These are phyloP conservation scores for Oryctolagus cuniculus DNA, from an alignment of 2,113 vertebrate genomes.

Conservation along the genomic window mOryCun1.1 NC_091451.1:38462001-38462500, in stretches of 20 bases:
- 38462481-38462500: not conserved
- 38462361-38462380: not conserved
- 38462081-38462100: not conserved
- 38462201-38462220: too few species aligned
- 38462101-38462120: not conserved
- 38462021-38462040: not conserved
- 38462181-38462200: not conserved
- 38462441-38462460: not conserved
- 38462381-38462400: not conserved
- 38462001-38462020: not conserved
- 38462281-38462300: not conserved
- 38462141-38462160: not conserved
- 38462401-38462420: not conserved
- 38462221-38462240: not conserved
- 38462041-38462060: not conserved
- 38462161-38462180: not conserved
- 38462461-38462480: not conserved
- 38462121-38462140: not conserved
- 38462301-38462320: not conserved
- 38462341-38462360: not conserved
- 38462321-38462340: not conserved
- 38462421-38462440: too few species aligned
- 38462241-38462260: not conserved
- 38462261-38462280: not conserved
- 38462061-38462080: not conserved